Percentiles rank a stretch among this genome's conserved stretches.
These are phyloP conservation scores for Polyploca ridens DNA, from an alignment of 2,888 invertebrate species.

Conservation along the genomic window DNA sequence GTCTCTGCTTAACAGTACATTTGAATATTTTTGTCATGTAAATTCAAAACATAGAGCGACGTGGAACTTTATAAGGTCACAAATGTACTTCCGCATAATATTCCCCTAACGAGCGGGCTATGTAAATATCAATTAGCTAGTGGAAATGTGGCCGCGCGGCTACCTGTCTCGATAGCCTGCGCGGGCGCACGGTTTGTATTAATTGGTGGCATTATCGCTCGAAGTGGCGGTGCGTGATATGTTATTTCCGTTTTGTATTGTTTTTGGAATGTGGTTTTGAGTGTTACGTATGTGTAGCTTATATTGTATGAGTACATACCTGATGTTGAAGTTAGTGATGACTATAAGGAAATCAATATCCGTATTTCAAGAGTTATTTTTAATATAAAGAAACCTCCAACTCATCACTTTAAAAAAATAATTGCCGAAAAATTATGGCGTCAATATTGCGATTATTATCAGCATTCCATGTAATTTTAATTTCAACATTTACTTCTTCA, in stretches of 20 bases:
- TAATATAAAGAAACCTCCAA: neutral
- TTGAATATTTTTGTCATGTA: neutral
- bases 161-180: slow-evolving; percentile 42
- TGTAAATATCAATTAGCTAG: slow-evolving; percentile 71
- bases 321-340: no score
- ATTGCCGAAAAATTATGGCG: neutral
- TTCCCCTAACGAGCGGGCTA: slow-evolving; percentile 30
- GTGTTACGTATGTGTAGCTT: neutral
- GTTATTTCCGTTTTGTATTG: slow-evolving; percentile 41
- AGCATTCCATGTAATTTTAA: neutral
- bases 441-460: neutral
- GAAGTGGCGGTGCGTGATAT: slow-evolving; percentile 44
- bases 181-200: slow-evolving; percentile 11
- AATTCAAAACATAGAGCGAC: neutral
- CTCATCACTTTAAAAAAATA: neutral
- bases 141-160: slow-evolving; percentile 54
- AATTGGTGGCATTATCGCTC: slow-evolving; percentile 20
- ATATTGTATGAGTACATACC: neutral
- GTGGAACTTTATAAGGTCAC: slow-evolving; percentile 12
- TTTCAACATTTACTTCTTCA: neutral
- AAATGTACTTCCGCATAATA: slow-evolving; percentile 19
- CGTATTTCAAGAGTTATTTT: no score
- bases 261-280: slow-evolving; percentile 11
- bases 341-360: no score
- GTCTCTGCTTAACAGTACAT: neutral